Conservation (phyloP, 2,888 invertebrate species). For the Liposcelis brunnea region DNA sequence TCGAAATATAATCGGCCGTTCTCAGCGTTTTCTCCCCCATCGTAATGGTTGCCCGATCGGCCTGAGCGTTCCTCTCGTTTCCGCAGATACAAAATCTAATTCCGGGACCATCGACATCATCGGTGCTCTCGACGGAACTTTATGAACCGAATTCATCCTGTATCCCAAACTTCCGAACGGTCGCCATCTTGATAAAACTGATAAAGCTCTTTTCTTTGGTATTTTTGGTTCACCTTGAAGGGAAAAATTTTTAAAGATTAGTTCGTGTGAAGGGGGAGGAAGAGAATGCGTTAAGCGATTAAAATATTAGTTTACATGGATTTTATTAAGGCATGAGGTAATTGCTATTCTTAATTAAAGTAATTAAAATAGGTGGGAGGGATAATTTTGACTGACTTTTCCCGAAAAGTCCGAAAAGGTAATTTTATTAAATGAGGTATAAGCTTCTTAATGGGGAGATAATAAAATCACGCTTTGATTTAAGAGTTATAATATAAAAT, state of each 20-base stretch:
- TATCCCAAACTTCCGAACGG: slow-evolving; percentile 26
- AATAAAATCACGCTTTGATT: no score
- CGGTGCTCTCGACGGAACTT: neutral
- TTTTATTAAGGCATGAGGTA: no score
- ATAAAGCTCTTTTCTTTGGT: slow-evolving; percentile 26
- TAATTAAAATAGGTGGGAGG: no score
- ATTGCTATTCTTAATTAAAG: no score
- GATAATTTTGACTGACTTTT: no score
- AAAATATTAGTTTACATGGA: no score
- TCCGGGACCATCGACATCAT: neutral
- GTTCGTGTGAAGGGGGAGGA: neutral
- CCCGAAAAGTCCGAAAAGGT: no score
- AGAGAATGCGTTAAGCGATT: no score
- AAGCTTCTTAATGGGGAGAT: no score
- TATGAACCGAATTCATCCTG: neutral
- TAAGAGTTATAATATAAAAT: no score
- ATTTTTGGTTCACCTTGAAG: slow-evolving; percentile 8
- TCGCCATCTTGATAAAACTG: slow-evolving; percentile 29
- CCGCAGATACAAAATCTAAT: neutral
- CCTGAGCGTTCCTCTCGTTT: neutral
- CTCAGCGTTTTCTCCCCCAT: slow-evolving; percentile 7
- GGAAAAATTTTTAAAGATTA: neutral
- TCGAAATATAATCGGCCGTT: neutral
- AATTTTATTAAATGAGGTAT: no score
- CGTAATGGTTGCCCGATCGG: neutral